phyloP scores from a whole-genome alignment of 2,113 vertebrate species.

The Notothenia coriiceps region DNA sequence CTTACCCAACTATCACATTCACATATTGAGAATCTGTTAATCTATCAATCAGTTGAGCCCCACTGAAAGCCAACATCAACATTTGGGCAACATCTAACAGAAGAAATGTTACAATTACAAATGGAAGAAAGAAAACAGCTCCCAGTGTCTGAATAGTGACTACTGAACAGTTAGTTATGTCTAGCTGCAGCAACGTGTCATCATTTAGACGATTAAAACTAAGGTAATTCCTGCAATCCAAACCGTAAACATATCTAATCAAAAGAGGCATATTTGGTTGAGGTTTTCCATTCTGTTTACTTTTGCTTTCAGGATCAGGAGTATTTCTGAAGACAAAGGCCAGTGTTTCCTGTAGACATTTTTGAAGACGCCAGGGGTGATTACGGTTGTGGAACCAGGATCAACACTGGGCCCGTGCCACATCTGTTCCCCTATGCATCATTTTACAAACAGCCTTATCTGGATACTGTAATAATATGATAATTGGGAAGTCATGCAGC shows the following conservation, averaged over 20 bases:
- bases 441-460: slow-evolving; percentile 11
- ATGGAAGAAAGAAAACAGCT: not conserved
- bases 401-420: not conserved
- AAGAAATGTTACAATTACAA: slow-evolving; percentile 10
- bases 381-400: slow-evolving; percentile 17
- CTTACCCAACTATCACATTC: not conserved
- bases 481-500: not conserved
- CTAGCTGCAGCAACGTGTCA: slow-evolving; percentile 17
- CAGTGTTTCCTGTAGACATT: slow-evolving; percentile 67
- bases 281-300: slow-evolving; percentile 53
- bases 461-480: not conserved
- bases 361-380: slow-evolving; percentile 43
- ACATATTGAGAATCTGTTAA: slow-evolving; percentile 19
- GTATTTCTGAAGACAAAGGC: slow-evolving; percentile 68
- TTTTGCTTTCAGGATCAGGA: slow-evolving; percentile 65
- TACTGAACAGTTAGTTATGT: slow-evolving; percentile 7
- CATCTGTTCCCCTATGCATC: not conserved
- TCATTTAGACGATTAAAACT: slow-evolving; percentile 22
- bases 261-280: slow-evolving; percentile 43
- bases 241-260: slow-evolving; percentile 40
- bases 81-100: slow-evolving; percentile 22
- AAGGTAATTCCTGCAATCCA: slow-evolving; percentile 19
- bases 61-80: slow-evolving; percentile 6
- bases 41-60: slow-evolving; percentile 33
- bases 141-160: not conserved